Percentiles rank a stretch among this genome's conserved stretches.
These are phyloP conservation scores for Urocynchramus pylzowi DNA, from an alignment of 2,113 vertebrate genomes.

Conservation along the genomic window DNA sequence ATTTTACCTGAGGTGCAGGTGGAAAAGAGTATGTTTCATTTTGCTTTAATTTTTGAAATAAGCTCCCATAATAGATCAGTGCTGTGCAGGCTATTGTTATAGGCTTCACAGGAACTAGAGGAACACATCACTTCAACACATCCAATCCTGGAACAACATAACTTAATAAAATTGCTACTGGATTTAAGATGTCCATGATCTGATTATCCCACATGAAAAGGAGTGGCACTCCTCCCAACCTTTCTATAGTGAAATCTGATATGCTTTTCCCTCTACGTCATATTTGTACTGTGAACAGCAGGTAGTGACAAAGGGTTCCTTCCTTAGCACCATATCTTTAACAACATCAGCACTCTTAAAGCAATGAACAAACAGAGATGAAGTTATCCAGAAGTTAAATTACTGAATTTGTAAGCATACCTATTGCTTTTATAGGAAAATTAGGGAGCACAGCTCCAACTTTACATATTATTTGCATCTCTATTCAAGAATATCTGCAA, in stretches of 20 bases:
- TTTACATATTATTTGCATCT: background rate
- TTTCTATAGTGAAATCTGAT: background rate
- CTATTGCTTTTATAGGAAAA: background rate
- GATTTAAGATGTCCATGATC: background rate
- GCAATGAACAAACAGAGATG: background rate
- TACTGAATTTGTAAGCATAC: background rate
- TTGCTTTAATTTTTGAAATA: background rate
- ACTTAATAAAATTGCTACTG: background rate
- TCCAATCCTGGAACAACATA: background rate
- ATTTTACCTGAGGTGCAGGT: background rate
- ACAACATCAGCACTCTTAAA: background rate
- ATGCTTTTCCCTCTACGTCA: background rate
- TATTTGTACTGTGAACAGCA: background rate
- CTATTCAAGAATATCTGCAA: background rate
- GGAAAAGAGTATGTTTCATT: background rate
- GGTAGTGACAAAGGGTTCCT: background rate
- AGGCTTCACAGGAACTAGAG: background rate
- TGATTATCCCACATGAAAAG: background rate
- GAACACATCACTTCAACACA: background rate
- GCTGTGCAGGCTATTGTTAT: background rate
- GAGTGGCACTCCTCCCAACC: background rate
- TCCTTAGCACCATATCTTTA: background rate
- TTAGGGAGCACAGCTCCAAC: background rate
- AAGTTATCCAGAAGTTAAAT: constrained; percentile 11
- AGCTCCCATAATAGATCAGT: background rate